Evolutionary conservation across 2,113 vertebrate species (phyloP).

Genomic region (Hemicordylus capensis): DNA sequence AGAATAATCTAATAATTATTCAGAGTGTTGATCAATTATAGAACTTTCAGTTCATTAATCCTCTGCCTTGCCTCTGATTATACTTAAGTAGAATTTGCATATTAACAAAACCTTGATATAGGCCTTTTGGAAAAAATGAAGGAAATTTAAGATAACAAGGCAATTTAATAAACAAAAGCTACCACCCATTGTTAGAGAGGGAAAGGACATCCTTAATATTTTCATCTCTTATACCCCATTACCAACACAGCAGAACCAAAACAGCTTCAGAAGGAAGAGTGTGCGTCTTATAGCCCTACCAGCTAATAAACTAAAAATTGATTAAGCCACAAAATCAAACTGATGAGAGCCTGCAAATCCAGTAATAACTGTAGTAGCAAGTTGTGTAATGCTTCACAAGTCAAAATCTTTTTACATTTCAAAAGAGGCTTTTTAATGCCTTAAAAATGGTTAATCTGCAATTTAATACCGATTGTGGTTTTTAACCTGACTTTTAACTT

Average conservation of each 20-base stretch:
- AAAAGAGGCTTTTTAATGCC: no score
- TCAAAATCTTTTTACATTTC: not conserved
- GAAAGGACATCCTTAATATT: not conserved
- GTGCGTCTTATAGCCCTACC: not conserved
- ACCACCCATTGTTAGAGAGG: no score
- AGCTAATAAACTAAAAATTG: not conserved
- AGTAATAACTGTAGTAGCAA: not conserved
- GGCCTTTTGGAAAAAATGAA: not conserved
- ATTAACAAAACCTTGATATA: not conserved
- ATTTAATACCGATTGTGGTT: no score
- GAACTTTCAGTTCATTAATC: not conserved
- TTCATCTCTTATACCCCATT: not conserved
- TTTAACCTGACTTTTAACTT: no score
- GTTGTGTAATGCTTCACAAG: not conserved
- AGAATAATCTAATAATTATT: no score
- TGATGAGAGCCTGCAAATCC: not conserved
- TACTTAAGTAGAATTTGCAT: not conserved
- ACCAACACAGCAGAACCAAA: not conserved
- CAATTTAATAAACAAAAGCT: not conserved
- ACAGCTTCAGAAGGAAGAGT: not conserved
- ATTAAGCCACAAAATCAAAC: not conserved
- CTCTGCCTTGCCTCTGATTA: no score
- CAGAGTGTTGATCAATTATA: not conserved
- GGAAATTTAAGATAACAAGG: not conserved
- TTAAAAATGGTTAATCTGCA: no score